A percentile compares a stretch with the other conserved stretches of the same genome.
Evolutionary conservation across 1,140 invertebrate genomes (phyloP).

Genomic region (Diorhabda sublineata): DNA sequence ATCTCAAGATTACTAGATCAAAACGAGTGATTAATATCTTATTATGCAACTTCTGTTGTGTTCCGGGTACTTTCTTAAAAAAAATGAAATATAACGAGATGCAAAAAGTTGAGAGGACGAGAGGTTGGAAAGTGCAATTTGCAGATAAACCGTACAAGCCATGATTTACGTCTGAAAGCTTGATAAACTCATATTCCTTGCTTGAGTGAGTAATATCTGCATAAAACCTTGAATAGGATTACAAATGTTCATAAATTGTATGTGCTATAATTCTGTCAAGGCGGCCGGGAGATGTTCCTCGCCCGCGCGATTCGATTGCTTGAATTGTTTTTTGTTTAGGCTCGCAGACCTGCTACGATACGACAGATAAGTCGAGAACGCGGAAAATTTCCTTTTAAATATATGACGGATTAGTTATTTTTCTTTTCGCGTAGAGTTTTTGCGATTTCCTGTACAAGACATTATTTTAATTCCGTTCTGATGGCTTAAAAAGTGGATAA

Average conservation of each 20-base stretch:
- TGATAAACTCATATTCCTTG: conserved; percentile 51
- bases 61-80: not conserved
- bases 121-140: conserved; percentile 46
- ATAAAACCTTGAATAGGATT: conserved; percentile 51
- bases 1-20: no score
- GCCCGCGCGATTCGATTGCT: conserved; percentile 9
- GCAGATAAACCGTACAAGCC: conserved; percentile 46
- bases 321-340: conserved; percentile 19
- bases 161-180: conserved; percentile 50
- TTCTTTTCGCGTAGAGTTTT: not conserved
- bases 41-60: not conserved
- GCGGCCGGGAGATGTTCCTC: conserved; percentile 12
- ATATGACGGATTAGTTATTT: conserved; percentile 1
- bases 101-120: conserved; percentile 10
- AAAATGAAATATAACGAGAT: conserved; percentile 7
- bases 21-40: no score
- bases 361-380: not conserved
- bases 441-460: no score
- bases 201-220: conserved; percentile 50
- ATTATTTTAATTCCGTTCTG: no score
- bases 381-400: not conserved
- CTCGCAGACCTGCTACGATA: not conserved
- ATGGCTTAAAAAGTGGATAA: no score
- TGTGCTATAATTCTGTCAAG: conserved; percentile 24
- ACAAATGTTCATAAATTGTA: conserved; percentile 51